Evolutionary conservation across 2,888 invertebrate genomes (phyloP), one percentile per base, ranked within the genome.

Genomic region (Melitaea athalia): DNA sequence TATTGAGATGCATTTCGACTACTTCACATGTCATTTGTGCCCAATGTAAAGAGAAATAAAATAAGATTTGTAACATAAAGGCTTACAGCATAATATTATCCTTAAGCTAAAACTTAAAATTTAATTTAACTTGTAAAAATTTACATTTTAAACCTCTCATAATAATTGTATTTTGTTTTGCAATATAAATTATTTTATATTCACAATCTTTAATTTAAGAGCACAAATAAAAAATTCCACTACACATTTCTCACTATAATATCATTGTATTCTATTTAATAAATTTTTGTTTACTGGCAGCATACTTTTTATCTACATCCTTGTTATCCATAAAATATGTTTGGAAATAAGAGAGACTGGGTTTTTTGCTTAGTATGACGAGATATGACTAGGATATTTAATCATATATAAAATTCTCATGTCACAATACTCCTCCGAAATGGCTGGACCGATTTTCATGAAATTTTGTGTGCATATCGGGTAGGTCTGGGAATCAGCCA

Each of bases 221-320:
- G 57, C 57, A 42, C 42, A 57, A 57, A 57, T 42, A 42, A 43
- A 43, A 24, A 59, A 66, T 52, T 61, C 65, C 57, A 45, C 17
- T 61, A n/a, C 6, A 62, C 14, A 57, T 66, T 63, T 52, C 69
- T 70, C 63, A 68, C 63, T 68, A 67, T 59, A 65, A 24, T 59
- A 24, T 65, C 60, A 63, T 66, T 66, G 61, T 59, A 64, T 52
- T 59, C 67, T 65, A 70, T 73, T 64, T 67, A 67, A 71, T 64
- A 74, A 72, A 67, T 73, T 74, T 74, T 71, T 71, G 57, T 70
- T 74, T 71, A 70, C 62, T 73, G 71, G 64, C 72, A 68, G 69
- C 5, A 1, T 38, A 71, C 74, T 71, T 73, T 47, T 15, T 17
- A 17, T 33, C 24, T 10, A 49, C 38, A 38, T 5, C 38, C 38